phyloP scores from a whole-genome alignment of 2,113 vertebrate species.

The Boleophthalmus pectinirostris region DNA sequence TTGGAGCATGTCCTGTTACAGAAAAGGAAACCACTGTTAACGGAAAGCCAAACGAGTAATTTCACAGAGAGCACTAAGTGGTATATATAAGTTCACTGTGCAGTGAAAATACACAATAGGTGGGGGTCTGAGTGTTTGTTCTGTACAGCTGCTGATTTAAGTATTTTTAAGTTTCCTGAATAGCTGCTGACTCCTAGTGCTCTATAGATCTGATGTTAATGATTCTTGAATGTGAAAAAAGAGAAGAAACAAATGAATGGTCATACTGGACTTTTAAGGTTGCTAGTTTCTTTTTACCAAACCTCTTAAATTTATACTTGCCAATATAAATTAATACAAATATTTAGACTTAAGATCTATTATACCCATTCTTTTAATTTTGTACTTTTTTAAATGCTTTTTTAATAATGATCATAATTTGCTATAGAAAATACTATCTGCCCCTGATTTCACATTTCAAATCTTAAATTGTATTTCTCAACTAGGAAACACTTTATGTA shows the following conservation, averaged over 20 bases:
- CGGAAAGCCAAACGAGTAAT: conserved; percentile 50
- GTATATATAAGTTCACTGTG: conserved; percentile 42
- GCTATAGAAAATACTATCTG: no score
- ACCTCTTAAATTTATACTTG: no score
- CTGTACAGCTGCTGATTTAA: conserved; percentile 62
- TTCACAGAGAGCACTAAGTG: conserved; percentile 67
- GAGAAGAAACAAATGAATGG: no score
- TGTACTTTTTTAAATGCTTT: no score
- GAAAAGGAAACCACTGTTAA: no score
- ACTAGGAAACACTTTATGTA: neutral
- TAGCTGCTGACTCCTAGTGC: conserved; percentile 60
- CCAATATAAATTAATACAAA: no score
- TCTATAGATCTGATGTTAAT: conserved; percentile 54
- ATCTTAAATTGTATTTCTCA: neutral
- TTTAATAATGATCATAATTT: no score
- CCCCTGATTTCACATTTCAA: neutral
- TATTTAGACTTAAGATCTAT: no score
- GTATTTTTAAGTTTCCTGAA: conserved; percentile 73
- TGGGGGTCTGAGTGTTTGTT: conserved; percentile 26
- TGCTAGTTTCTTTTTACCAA: no score
- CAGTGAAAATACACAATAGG: conserved; percentile 54
- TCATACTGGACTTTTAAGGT: no score
- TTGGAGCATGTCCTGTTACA: no score
- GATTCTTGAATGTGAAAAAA: neutral
- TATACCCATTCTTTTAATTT: no score